phyloP scores from a whole-genome alignment of 2,113 vertebrate species.

The Crocuta crocuta region DNA sequence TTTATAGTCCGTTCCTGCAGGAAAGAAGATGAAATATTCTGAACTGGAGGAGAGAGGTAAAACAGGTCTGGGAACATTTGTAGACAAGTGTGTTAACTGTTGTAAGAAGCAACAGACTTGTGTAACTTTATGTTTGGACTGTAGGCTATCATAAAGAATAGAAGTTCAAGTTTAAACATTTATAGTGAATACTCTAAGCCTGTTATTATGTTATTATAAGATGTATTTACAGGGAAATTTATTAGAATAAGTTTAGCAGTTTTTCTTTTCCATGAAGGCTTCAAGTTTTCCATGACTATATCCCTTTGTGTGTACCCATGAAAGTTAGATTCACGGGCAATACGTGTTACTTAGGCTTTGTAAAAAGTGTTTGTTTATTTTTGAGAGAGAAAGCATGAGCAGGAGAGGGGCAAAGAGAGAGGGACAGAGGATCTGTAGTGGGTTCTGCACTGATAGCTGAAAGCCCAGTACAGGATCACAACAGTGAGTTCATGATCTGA shows the following conservation, averaged over 20 bases:
- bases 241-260: neutral
- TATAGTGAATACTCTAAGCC: neutral
- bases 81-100: neutral
- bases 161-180: neutral
- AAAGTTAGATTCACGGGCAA: neutral
- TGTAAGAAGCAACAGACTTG: neutral
- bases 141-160: neutral
- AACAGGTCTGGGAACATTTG: neutral
- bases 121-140: neutral
- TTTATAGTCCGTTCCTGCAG: neutral
- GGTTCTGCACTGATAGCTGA: too few relatives aligned
- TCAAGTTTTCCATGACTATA: neutral
- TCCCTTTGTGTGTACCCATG: neutral
- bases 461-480: too few relatives aligned
- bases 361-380: too few relatives aligned
- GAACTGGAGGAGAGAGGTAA: neutral
- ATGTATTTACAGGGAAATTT: neutral
- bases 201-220: slow-evolving; percentile 19
- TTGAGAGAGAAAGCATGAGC: too few relatives aligned
- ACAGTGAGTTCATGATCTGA: too few relatives aligned
- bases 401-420: too few relatives aligned
- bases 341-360: neutral
- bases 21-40: neutral
- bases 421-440: too few relatives aligned
- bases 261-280: slow-evolving; percentile 11